Percentiles rank a stretch among this genome's conserved stretches.
phyloP scores from a whole-genome alignment of 2,113 vertebrate species.

The Pogona vitticeps region DNA sequence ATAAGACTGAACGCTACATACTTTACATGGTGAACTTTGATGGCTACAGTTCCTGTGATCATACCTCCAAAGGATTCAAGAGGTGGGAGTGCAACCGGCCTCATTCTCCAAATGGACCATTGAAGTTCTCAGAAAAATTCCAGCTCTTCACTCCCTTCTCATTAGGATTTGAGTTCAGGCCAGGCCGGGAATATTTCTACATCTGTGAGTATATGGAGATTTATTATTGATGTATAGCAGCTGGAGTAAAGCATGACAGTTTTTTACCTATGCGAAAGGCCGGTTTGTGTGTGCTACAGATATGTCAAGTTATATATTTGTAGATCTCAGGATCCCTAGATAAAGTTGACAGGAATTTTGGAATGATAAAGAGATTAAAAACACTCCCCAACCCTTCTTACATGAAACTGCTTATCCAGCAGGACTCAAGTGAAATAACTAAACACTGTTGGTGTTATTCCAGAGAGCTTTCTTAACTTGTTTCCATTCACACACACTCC shows the following conservation, averaged over 20 bases:
- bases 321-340: constrained; percentile 50
- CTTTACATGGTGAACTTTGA: constrained; percentile 99
- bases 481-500: background rate
- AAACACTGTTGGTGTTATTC: constrained; percentile 57
- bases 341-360: constrained; percentile 59
- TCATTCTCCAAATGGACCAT: constrained; percentile 92
- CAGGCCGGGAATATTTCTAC: constrained; percentile 98
- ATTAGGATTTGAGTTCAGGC: constrained; percentile 97
- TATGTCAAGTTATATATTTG: constrained; percentile 45
- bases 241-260: constrained; percentile 40
- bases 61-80: constrained; percentile 97
- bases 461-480: background rate
- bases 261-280: constrained; percentile 52
- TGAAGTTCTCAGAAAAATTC: constrained; percentile 99
- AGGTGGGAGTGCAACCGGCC: constrained; percentile 99
- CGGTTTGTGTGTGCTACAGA: constrained; percentile 36
- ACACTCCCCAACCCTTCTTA: constrained; percentile 50
- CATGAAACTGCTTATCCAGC: constrained; percentile 58
- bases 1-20: constrained; percentile 93
- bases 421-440: constrained; percentile 67
- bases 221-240: constrained; percentile 42
- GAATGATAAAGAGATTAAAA: constrained; percentile 70
- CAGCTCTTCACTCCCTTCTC: constrained; percentile 99
- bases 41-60: constrained; percentile 97
- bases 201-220: constrained; percentile 91